Evolutionary conservation across 92 coral and sea anemone genomes (phyloP).

Genomic region (Zoanthus sociatus): DNA sequence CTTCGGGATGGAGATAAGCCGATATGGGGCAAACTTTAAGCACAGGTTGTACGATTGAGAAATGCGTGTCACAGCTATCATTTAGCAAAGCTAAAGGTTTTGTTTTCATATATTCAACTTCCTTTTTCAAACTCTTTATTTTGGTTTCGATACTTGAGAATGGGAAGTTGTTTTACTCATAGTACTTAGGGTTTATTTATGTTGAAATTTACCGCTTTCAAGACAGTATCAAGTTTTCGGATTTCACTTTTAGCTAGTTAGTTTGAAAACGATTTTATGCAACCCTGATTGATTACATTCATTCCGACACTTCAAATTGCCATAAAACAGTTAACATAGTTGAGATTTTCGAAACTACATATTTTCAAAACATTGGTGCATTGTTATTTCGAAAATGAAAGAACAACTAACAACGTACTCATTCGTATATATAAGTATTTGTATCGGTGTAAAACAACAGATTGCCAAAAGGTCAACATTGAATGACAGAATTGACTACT

Average conservation of each 20-base stretch:
- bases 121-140: neutral
- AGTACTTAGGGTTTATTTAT: neutral
- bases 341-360: neutral
- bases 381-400: neutral
- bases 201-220: neutral
- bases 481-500: no score
- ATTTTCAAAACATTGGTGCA: neutral
- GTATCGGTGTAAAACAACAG: no score
- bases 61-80: neutral
- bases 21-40: no score
- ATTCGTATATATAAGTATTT: no score
- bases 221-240: neutral
- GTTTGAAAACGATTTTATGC: neutral
- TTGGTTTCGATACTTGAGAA: conserved; percentile 3
- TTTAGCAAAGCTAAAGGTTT: neutral
- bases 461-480: no score
- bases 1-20: no score
- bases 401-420: no score
- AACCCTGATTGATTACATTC: neutral
- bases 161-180: neutral
- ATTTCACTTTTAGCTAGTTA: neutral
- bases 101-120: neutral
- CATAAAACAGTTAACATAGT: neutral
- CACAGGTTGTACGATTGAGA: neutral
- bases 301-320: neutral